Evolutionary conservation across 2,797 vertebrate species (phyloP).

Genomic region (Loriculus beryllinus): DNA sequence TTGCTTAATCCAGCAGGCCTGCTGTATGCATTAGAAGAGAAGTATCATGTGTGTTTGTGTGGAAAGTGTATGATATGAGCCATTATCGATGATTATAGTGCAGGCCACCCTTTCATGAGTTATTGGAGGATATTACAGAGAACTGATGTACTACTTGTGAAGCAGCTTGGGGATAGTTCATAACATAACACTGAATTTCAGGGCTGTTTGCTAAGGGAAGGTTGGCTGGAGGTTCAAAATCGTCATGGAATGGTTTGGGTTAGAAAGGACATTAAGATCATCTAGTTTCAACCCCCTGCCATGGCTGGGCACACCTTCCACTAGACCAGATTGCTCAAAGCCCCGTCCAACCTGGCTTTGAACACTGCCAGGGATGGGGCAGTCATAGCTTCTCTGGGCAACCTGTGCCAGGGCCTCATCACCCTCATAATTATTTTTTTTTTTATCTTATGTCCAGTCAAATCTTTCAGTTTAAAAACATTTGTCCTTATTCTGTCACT

Average conservation of each 20-base stretch:
- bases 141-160: not conserved
- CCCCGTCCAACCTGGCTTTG: not conserved
- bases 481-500: not conserved
- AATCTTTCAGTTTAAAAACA: not conserved
- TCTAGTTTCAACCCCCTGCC: not conserved
- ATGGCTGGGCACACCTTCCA: not conserved
- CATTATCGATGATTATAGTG: not conserved
- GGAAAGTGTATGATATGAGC: not conserved
- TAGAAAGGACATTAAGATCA: not conserved
- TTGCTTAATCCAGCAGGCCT: not conserved
- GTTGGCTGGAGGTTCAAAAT: not conserved
- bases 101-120: not conserved
- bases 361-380: not conserved
- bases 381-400: not conserved
- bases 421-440: not conserved
- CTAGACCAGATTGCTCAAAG: not conserved
- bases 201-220: not conserved
- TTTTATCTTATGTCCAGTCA: not conserved
- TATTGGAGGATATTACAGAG: not conserved
- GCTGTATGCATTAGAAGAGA: not conserved
- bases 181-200: not conserved
- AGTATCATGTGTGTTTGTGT: rapidly evolving
- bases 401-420: not conserved
- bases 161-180: not conserved
- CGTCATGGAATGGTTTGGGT: not conserved